Base-by-base conservation (phyloP, 2,113 vertebrate genomes). In the Lasiurus borealis region DNA sequence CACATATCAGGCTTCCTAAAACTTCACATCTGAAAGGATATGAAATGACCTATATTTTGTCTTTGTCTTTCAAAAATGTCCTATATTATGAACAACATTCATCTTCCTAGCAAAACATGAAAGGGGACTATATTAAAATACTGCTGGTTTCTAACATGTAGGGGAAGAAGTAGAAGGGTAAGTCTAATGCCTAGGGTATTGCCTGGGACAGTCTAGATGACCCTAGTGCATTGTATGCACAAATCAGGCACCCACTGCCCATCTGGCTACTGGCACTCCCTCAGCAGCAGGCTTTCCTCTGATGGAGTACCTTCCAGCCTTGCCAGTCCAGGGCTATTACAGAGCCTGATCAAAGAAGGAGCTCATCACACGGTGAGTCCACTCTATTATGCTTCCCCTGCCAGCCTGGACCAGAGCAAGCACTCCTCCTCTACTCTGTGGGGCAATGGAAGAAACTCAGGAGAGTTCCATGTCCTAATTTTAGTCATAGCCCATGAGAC, bases 1-100 rank as follows among this genome's bases (percentile, higher is more conserved):
- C 27, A 86, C 10, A 25, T 21, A 85, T 11, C 44, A 87, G 44
- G 50, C 48, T 90, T 95, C 90, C 85, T 73, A 88, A 88, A 91
- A 91, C 6, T 72, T 73, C 34, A 12, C 19, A 90, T 71, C 57
- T 81, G 46, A 76, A 77, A 92, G 31, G 44, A 81, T 71, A 84
- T 62, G 59, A 62, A 78, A 94, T 88, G 95, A 96, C 77, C 93
- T 64, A 82, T 54, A 75, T 95, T 86, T 77, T 87, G 34, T 92
- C n/a, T 15, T 34, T 77, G 62, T 54, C 14, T 77, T 83, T 95
- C n/a, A 52, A 86, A 90, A 93, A 46, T 82, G 83, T 81, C 87
- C 95, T 97, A 76, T 95, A 96, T 95, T 87, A 91, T 69, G 66
- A 95, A 84, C 3, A 5, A 91, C 84, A 71, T 7, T 94, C 62